phyloP scores from a whole-genome alignment of 2,113 vertebrate genomes.

The Dasyprocta punctata region DNA sequence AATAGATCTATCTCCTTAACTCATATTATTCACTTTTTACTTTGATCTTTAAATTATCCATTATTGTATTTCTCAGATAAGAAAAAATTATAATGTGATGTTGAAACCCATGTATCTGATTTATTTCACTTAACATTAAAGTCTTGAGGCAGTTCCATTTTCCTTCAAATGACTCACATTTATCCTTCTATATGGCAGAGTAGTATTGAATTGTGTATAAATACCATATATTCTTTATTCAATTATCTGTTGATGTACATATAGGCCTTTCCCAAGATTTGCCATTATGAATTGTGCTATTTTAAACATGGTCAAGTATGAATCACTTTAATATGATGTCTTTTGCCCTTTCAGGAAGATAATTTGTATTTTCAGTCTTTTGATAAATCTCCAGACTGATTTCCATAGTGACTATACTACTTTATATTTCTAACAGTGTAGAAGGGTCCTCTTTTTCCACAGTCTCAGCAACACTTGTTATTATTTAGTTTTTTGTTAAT shows the following conservation, averaged over 20 bases:
- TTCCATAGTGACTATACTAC: too few relatives aligned
- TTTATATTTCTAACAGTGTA: too few relatives aligned
- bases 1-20: not conserved
- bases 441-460: not conserved
- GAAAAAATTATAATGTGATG: not conserved
- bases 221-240: not conserved
- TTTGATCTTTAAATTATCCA: not conserved
- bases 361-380: too few relatives aligned
- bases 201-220: not conserved
- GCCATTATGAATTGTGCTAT: too few relatives aligned
- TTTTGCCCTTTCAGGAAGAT: too few relatives aligned
- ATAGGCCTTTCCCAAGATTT: too few relatives aligned
- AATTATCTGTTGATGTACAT: too few relatives aligned
- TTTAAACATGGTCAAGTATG: too few relatives aligned
- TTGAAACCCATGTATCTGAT: not conserved
- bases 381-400: too few relatives aligned
- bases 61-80: not conserved
- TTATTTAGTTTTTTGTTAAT: not conserved
- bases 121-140: not conserved
- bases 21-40: not conserved
- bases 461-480: not conserved
- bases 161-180: not conserved
- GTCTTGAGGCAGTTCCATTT: not conserved
- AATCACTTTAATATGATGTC: not conserved
- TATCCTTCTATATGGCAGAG: not conserved